Base-by-base conservation (phyloP, 1,140 invertebrate species). In the Lerema accius region DNA sequence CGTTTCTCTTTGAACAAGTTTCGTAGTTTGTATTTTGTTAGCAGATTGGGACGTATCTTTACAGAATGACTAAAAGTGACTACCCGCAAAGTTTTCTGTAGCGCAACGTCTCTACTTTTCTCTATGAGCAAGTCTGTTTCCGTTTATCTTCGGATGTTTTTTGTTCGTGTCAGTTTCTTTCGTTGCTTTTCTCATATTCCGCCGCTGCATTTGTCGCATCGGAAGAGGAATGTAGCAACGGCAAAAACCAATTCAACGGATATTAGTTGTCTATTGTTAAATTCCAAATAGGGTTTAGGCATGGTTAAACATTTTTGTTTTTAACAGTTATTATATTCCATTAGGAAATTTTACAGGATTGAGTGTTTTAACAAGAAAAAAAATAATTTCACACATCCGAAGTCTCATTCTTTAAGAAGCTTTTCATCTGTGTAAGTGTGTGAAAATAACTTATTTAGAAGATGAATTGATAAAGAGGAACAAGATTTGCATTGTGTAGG, bases 91-190 rank as follows among this genome's bases (percentile, higher is more conserved):
- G 77, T 89, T 89, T 87, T 80, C 75, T 81, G 77, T 82, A 76
- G 76, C 73, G 76, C 73, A 71, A 78, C 80, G 81, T 80, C 73
- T 73, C 69, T 81, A 85, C 72, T 82, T 86, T 85, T 83, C 84
- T 87, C 79, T 82, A 80, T 81, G 82, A 82, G 78, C 81, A 80
- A 76, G 78, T 82, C 80, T 80, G 77, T 81, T 86, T 86, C 85
- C 79, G 83, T 82, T 89, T 89, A 86, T 84, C 80, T 87, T 82
- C 78, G 71, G 76, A 78, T 74, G 65, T 75, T 83, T 86, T 84
- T 76, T 83, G 79, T 76, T 74, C 71, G 69, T 72, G 67, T 78
- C 71, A 73, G 73, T 80, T 81, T 73, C 72, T 77, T 83, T 83
- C 66, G 56, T 77, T 78, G 73, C 71, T 77, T 82, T 84, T 82